phyloP scores from a whole-genome alignment of 2,888 invertebrate species.

The Thalpophila matura region DNA sequence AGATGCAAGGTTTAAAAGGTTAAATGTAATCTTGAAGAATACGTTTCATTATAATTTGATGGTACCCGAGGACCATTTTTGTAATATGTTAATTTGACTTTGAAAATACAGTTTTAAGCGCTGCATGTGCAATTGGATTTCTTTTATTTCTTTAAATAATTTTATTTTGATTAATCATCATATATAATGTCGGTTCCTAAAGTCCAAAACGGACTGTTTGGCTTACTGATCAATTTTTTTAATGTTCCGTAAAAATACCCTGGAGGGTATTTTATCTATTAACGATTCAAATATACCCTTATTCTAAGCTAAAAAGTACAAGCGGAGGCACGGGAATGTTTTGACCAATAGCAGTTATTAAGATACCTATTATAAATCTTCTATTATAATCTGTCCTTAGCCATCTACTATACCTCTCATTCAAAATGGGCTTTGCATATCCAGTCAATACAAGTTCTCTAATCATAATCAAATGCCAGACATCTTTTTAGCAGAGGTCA shows the following conservation, averaged over 20 bases:
- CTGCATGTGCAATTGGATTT: not conserved
- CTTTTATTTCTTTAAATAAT: too few species aligned
- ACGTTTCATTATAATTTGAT: conserved; percentile 28
- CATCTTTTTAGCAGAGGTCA: conserved; percentile 15
- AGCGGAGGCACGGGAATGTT: too few species aligned
- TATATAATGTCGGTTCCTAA: too few species aligned
- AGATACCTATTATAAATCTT: too few species aligned
- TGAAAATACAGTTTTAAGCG: not conserved
- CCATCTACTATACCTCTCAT: not conserved
- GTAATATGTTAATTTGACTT: not conserved
- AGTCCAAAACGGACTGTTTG: too few species aligned
- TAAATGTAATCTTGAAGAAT: conserved; percentile 2
- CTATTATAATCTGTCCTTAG: not conserved
- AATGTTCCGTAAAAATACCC: too few species aligned
- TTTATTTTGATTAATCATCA: too few species aligned
- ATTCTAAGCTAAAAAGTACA: too few species aligned
- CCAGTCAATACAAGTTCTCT: not conserved
- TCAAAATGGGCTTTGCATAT: not conserved
- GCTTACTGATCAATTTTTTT: too few species aligned
- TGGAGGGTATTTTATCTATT: too few species aligned
- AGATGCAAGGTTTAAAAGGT: conserved; percentile 16
- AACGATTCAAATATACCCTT: too few species aligned
- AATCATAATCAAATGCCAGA: conserved; percentile 2
- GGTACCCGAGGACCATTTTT: not conserved
- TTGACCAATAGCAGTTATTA: too few species aligned